These are phyloP conservation scores for Caenorhabditis latens DNA, from an alignment of 1,140 invertebrate species.

Conservation along the genomic window DNA sequence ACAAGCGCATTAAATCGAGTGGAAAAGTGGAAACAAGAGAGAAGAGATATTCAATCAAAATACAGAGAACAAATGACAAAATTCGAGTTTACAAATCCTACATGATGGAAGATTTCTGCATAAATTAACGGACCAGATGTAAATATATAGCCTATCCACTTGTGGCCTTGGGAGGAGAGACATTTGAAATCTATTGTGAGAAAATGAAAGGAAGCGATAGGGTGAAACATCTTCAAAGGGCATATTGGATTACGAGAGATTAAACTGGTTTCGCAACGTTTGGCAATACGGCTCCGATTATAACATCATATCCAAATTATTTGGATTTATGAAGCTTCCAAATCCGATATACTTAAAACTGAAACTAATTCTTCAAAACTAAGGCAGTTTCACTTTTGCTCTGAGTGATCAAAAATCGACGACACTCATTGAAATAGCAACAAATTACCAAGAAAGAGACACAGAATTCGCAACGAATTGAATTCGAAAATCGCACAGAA, in stretches of 20 bases:
- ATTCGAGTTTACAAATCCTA: background rate
- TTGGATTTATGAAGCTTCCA: too few relatives aligned
- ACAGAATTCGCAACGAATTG: background rate
- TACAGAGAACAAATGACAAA: background rate
- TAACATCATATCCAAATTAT: too few relatives aligned
- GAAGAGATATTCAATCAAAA: too few relatives aligned
- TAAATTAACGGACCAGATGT: slow-evolving; percentile 29
- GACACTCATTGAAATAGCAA: background rate
- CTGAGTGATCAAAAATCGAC: background rate
- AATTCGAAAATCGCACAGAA: background rate
- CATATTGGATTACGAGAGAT: slow-evolving; percentile 18
- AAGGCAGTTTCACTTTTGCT: too few relatives aligned
- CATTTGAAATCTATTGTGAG: slow-evolving; percentile 21
- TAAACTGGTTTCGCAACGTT: background rate
- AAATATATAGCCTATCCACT: background rate
- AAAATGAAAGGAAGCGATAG: background rate
- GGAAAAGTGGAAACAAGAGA: too few relatives aligned
- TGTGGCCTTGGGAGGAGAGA: slow-evolving; percentile 2
- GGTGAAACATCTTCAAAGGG: background rate
- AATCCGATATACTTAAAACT: too few relatives aligned
- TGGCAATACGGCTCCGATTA: too few relatives aligned
- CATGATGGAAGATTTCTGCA: background rate
- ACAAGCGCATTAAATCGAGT: too few relatives aligned
- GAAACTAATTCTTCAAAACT: too few relatives aligned
- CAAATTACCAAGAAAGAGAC: background rate